phyloP scores from a whole-genome alignment of 2,797 vertebrate genomes.

The Ctenochaetus hawaiiensis region DNA sequence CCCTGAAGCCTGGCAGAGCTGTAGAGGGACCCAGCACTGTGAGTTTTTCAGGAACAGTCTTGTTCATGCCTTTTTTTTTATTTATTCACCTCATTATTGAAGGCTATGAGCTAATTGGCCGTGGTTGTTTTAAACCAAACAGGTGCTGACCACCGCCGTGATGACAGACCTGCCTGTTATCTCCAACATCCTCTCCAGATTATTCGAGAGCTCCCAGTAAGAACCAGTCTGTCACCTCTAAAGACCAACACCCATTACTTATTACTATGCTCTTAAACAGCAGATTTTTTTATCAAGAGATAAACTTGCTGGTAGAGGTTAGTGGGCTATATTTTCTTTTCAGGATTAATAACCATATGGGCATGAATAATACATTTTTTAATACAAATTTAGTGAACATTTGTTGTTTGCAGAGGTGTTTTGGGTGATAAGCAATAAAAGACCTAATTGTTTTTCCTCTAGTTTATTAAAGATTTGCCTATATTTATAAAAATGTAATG shows the following conservation, averaged over 20 bases:
- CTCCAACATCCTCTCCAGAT: constrained; percentile 96
- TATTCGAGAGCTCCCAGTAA: constrained; percentile 99
- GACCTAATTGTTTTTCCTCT: not conserved
- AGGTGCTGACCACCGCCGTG: constrained; percentile 99
- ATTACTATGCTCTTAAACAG: not conserved
- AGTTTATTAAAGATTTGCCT: not conserved
- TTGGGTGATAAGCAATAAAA: not conserved
- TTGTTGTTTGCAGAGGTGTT: not conserved
- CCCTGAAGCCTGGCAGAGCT: constrained; percentile 95
- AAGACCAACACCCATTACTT: not conserved
- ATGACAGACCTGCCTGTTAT: constrained; percentile 99
- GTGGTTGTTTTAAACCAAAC: constrained; percentile 46
- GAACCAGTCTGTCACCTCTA: constrained; percentile 48
- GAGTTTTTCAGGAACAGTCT: constrained; percentile 59
- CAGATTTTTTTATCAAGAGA: not conserved
- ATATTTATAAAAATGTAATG: not conserved
- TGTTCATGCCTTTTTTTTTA: not conserved
- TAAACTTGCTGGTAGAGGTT: not conserved
- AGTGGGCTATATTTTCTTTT: not conserved
- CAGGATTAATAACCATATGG: not conserved
- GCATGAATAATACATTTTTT: not conserved
- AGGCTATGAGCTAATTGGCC: not conserved
- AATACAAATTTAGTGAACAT: not conserved
- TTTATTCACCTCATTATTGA: not conserved
- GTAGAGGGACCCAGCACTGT: constrained; percentile 98